Evolutionary conservation across 2,797 vertebrate species (phyloP).

Genomic region (Siniperca scherzeri): DNA sequence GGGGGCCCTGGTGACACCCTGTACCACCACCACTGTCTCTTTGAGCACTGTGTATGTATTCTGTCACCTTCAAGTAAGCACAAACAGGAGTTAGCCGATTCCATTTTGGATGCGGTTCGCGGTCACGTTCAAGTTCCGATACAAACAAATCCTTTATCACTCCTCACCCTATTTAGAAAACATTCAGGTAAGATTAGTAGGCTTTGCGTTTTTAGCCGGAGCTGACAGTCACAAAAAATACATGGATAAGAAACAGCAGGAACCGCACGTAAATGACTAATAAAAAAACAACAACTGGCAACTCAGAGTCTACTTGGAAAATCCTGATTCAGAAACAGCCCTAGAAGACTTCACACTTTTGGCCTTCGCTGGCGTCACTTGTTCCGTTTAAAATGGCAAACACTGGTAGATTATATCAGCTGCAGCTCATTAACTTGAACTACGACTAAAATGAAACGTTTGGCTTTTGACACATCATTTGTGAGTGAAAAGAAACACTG

Average conservation of each 20-base stretch:
- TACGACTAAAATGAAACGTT: not conserved
- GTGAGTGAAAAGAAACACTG: not conserved
- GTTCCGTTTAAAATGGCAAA: not conserved
- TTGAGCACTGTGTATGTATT: not conserved
- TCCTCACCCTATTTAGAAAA: too few species aligned
- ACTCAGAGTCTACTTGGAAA: too few species aligned
- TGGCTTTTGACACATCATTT: not conserved
- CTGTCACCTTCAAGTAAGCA: constrained; percentile 1
- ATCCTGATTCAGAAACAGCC: too few species aligned
- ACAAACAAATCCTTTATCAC: not conserved
- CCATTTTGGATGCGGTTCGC: not conserved
- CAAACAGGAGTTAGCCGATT: not conserved
- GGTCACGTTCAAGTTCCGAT: not conserved
- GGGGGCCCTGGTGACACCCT: not conserved
- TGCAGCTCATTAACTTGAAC: not conserved
- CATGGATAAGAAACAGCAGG: too few species aligned
- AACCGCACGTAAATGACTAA: too few species aligned
- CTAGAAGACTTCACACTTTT: not conserved
- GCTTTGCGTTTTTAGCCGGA: too few species aligned
- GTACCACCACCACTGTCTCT: not conserved
- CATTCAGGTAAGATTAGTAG: too few species aligned
- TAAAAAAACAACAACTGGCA: too few species aligned
- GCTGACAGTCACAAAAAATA: too few species aligned
- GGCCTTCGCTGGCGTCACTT: too few species aligned
- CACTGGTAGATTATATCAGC: not conserved